Evolutionary conservation across 2,888 invertebrate species (phyloP), one percentile per base, ranked within the genome.

Genomic region (Halocaridina rubra): DNA sequence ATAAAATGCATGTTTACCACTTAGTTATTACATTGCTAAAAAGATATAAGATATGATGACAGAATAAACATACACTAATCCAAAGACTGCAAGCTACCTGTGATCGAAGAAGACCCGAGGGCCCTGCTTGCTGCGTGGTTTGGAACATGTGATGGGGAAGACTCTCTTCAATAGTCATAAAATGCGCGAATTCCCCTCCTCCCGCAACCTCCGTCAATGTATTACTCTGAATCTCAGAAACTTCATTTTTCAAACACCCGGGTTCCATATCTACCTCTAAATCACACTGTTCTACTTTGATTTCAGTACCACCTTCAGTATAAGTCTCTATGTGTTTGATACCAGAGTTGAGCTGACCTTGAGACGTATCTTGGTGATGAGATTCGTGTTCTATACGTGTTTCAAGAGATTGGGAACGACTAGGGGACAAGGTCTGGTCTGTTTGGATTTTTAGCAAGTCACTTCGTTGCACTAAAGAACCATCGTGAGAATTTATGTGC

Each of bases 201-300:
- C 77, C 77, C 32, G 30, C 59, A 7, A 61, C 32, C 24, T 77
- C 77, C 24, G 32, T 61, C 67, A 79, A 7, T 8, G 29, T 29
- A 7, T 72, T 53, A 3, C 30, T 33, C 0, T 53, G 69, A 10
- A 57, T 53, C 57, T 57, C 80, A 5, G 57, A 13, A 32, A 59
- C 46, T 61, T 80, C 80, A 27, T 72, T 80, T 59, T 80, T 80
- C 32, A 80, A 8, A 2, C 71, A 61, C 16, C 80, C 72, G 33
- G 71, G 71, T 61, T 80, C 80, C 27, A 80, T 72, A 3, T 80
- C 80, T 13, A 72, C 80, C 22, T 61, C 32, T 32, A 77, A 32
- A 8, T 77, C 77, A 32, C 77, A 77, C 22, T 80, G 80, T 80
- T 80, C 80, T 4, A 71, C 72, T 80, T 80, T 80, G 57, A 80